These are phyloP conservation scores for Zaprionus inermis DNA, from an alignment of 1,140 invertebrate species.

Conservation along the genomic window DNA sequence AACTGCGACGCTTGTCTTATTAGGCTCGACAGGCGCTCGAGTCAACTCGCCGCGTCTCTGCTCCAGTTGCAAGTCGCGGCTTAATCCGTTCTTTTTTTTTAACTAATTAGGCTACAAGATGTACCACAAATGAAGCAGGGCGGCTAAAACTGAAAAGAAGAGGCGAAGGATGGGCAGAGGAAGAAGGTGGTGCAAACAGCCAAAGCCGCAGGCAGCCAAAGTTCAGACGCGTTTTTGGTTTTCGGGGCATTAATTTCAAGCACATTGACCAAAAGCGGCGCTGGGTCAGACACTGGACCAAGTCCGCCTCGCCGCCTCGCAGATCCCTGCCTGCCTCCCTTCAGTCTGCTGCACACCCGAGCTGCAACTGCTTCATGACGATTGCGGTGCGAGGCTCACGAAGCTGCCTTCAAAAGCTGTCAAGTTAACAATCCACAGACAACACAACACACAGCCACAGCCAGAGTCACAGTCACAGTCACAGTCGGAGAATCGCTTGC, in stretches of 20 bases:
- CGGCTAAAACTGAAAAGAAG: background rate
- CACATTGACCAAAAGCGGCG: constrained; percentile 77
- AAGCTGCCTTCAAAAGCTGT: constrained; percentile 82
- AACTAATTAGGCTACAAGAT: constrained; percentile 81
- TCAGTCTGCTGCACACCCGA: background rate
- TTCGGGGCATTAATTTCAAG: constrained; percentile 74
- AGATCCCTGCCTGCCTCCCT: background rate
- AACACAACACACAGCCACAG: constrained; percentile 52
- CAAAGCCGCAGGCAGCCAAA: constrained; percentile 50
- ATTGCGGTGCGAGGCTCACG: constrained; percentile 72
- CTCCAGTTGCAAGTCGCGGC: constrained; percentile 22
- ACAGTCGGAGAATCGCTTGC: constrained; percentile 2
- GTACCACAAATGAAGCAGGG: constrained; percentile 11
- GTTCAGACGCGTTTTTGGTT: constrained; percentile 67
- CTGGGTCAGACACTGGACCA: constrained; percentile 59
- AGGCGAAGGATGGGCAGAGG: constrained; percentile 13
- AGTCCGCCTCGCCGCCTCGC: background rate
- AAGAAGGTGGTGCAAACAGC: constrained; percentile 19
- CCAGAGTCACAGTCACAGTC: constrained; percentile 15
- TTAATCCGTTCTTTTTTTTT: constrained; percentile 65
- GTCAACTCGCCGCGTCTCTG: background rate
- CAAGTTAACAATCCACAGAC: constrained; percentile 82
- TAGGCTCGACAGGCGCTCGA: constrained; percentile 27
- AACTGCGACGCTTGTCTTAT: constrained; percentile 39
- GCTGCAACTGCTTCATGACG: constrained; percentile 46